Evolutionary conservation across 2,888 invertebrate species (phyloP), one percentile per base, ranked within the genome.

Genomic region (Stenoptilia bipunctidactyla): DNA sequence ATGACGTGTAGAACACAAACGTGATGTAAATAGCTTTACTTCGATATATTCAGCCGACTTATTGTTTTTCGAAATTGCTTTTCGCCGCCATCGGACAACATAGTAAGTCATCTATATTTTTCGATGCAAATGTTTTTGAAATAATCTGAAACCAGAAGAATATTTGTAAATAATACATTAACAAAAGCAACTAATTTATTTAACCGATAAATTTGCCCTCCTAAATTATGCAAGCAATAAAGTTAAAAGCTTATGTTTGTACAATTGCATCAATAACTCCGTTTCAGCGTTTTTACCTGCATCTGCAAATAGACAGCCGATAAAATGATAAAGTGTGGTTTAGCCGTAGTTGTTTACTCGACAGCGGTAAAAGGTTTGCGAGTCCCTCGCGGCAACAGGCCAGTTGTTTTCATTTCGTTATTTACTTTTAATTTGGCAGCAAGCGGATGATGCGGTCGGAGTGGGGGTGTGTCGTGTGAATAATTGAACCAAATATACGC

Each of bases 381-480:
- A 73, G 73, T 74, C 82, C 73, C 80, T 69, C 61, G 77, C 65
- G 77, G 75, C 62, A 52, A 60, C 61, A 57, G 58, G 64, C 64
- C 66, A 72, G 67, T 73, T 79, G 80, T 80, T 80, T 83, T 83
- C 80, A 82, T 83, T 82, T 74, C 67, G 82, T 79, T 83, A 83
- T 83, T 83, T 83, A 83, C 82, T 82, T 83, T 83, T 83, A 83
- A 83, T 83, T 83, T 83, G 79, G 80, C 77, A 75, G 80, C 79
- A 71, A 75, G 82, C 80, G 77, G 75, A 74, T 77, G 80, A 75
- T 77, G 71, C 64, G 59, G 58, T 53, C 61, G 66, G 65, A 68
- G 61, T 68, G 66, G 65, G 69, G 20, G 61, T 68, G 68, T 66
- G 68, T 65, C 68, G 66, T 70, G 70, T 82, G 79, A 80, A 82